Base-by-base conservation (phyloP, 2,797 vertebrate genomes). In the Etheostoma perlongum region DNA sequence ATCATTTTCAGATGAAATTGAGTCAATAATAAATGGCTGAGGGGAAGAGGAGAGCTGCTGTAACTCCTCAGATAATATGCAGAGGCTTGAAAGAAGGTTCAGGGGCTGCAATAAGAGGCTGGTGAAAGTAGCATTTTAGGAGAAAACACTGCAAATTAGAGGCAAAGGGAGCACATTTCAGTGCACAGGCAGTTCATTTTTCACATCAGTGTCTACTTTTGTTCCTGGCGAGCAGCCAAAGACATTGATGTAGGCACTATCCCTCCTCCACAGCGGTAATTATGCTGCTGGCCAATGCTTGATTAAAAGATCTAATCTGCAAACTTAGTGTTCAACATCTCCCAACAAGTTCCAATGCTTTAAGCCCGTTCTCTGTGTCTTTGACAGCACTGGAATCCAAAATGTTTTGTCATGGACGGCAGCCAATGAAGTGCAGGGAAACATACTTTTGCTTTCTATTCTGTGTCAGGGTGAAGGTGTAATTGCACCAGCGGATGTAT, bases 261-360 rank as follows among this genome's bases (percentile, higher is more conserved):
- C 79, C 90, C 88, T 89, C 86, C 89, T 89, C 86, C 87, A 86
- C 82, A 86, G 81, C 21, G 48, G 85, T 93, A 89, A 93, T 91
- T 91, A 89, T 78, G 69, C 85, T 83, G 85, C 87, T 58, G 87
- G 87, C 86, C 86, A 88, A 60, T 46, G 79, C 90, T 90, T 91
- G 88, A 93, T 93, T 91, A 93, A 92, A 89, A 92, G 90, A 93
- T 91, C 87, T 91, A 90, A 92, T 93, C 90, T 88, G 74, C 66
- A 89, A 91, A 92, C 70, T 87, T 82, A 73, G 84, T 89, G 91
- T 91, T 85, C 73, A 77, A 88, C 88, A 89, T 89, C 80, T 82
- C 82, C 79, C 81, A 90, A 89, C 87, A 89, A 81, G 83, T 90
- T 76, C 53, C 68, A 77, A 10, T 59, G 78, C 83, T 91, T 86